Base-by-base conservation (phyloP, 2,797 vertebrate genomes). In the Avahi laniger region DNA sequence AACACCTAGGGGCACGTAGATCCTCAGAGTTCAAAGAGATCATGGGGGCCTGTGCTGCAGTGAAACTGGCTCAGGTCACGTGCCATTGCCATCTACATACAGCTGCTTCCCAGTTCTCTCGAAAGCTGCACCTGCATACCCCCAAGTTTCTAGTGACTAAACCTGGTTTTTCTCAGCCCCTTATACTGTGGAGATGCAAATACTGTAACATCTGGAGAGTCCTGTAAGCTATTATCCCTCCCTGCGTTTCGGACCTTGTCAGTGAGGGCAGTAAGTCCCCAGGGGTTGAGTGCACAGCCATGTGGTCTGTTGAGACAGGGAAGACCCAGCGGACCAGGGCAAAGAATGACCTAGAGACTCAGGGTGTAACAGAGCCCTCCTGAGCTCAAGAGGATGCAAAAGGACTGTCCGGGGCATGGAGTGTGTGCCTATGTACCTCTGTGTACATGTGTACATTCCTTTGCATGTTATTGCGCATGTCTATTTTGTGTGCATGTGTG, bases 121-220 rank as follows among this genome's bases (percentile, higher is more conserved):
- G 97, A 97, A 97, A 98, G 79, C 33, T 46, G 75, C 97, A 98
- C 96, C 97, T 98, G 97, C 24, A 7, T 0, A 15, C 54, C 72
- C 2, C 70, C n/a, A 33, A n/a, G 89, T 94, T 96, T 97, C 93
- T 84, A 50, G 65, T 70, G 57, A 76, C 48, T 26, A 59, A 67
- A 38, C 35, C 33, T 9, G 4, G 75, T 28, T 89, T 84, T 87
- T 69, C 65, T 97, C 84, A 89, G 35, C 14, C 76, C 57, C 13
- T 46, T 17, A 18, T 35, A 18, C 38, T 30, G 63, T 10, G 13
- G 33, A 72, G 75, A 96, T 95, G 94, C 89, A 93, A 97, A 97
- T 89, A 30, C 20, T 1, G 7, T 9, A 70, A 80, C 94, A 97
- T 76, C 96, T 96, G 95, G 91, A 79, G 18, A 63, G 50, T 12